Percentiles rank a stretch among this genome's conserved stretches.
phyloP scores from a whole-genome alignment of 2,797 vertebrate species.

The Sandelia bainsii region DNA sequence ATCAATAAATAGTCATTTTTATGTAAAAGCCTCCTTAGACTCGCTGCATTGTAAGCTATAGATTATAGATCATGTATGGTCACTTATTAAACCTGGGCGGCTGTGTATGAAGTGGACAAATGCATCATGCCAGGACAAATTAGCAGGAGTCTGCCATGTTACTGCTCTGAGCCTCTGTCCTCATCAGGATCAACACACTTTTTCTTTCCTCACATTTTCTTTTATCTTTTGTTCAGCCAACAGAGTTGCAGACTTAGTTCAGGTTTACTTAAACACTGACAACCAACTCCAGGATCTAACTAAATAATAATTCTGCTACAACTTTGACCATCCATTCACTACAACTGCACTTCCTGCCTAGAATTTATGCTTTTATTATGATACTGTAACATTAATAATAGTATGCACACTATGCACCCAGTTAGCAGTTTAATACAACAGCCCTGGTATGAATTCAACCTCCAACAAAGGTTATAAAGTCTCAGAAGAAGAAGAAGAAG shows the following conservation, averaged over 20 bases:
- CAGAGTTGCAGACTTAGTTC: background rate
- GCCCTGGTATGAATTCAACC: too few relatives aligned
- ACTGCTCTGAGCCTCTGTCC: background rate
- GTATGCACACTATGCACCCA: too few relatives aligned
- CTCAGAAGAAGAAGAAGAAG: too few relatives aligned
- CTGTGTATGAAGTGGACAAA: background rate
- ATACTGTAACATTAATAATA: background rate
- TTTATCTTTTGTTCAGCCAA: background rate
- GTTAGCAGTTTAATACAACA: too few relatives aligned
- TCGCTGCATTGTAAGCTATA: background rate
- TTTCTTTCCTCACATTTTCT: background rate
- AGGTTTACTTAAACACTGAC: background rate
- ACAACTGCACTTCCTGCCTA: background rate
- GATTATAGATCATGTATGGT: conserved; percentile 22
- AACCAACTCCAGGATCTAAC: background rate
- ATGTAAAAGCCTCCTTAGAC: conserved; percentile 12
- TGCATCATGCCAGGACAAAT: conserved; percentile 1
- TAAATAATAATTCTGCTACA: background rate
- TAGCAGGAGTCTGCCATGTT: background rate
- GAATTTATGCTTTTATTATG: background rate
- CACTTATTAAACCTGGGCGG: background rate
- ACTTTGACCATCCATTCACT: background rate
- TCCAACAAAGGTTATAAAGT: too few relatives aligned
- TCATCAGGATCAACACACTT: background rate
- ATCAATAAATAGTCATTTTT: conserved; percentile 37